Conservation (phyloP, 2,113 vertebrate species). For the Tenrec ecaudatus region DNA sequence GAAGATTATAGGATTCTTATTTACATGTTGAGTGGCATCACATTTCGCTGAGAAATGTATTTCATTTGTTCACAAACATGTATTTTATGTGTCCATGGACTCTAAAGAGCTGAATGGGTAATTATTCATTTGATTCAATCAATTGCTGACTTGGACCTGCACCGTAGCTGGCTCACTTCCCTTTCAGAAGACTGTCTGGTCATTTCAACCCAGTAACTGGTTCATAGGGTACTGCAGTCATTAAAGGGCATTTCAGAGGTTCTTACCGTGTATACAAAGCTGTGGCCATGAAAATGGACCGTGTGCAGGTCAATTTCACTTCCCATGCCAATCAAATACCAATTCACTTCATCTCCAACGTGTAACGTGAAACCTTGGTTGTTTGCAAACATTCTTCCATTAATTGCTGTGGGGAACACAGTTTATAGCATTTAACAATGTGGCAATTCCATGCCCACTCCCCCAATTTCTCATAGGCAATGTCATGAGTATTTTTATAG, state of each 20-base stretch:
- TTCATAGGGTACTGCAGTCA: not conserved
- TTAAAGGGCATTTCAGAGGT: not conserved
- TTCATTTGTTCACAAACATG: not conserved
- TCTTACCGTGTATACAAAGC: constrained; percentile 88
- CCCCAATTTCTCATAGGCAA: not conserved
- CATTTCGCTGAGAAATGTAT: not conserved
- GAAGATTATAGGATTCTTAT: not conserved
- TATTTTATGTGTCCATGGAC: not conserved
- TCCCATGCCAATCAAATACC: constrained; percentile 91
- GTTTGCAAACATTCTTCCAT: constrained; percentile 88
- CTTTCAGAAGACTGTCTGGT: not conserved
- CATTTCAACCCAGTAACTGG: not conserved
- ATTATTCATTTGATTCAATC: not conserved
- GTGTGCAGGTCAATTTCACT: constrained; percentile 87
- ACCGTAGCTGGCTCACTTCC: not conserved
- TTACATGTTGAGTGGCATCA: not conserved
- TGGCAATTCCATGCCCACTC: too few relatives aligned
- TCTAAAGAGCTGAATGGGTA: not conserved
- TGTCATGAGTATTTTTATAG: constrained; percentile 17
- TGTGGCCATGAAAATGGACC: constrained; percentile 90
- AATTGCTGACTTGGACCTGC: not conserved
- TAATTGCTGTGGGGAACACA: constrained; percentile 85
- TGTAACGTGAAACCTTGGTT: constrained; percentile 88
- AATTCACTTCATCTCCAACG: constrained; percentile 90
- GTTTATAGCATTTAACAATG: not conserved